phyloP scores from a whole-genome alignment of 2,888 invertebrate genomes.

The Dryomyza anilis region DNA sequence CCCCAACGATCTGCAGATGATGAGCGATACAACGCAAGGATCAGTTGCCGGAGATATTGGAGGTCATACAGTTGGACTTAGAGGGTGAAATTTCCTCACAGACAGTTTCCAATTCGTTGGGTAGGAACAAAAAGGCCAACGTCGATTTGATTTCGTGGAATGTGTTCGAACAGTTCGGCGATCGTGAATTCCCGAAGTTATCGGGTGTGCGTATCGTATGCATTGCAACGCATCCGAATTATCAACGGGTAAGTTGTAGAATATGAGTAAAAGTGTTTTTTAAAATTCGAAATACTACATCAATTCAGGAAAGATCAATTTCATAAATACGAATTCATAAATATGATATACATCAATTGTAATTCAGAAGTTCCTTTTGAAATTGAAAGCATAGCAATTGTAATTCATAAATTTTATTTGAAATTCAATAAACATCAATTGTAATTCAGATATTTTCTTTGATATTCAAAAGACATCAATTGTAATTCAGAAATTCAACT shows the following conservation, averaged over 20 bases:
- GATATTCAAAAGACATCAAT: too few relatives aligned
- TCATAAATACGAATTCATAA: too few relatives aligned
- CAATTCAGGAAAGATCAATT: too few relatives aligned
- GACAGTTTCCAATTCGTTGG: constrained; percentile 78
- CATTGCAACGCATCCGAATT: constrained; percentile 98
- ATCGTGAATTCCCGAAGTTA: constrained; percentile 89
- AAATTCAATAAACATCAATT: too few relatives aligned
- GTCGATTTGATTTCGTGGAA: constrained; percentile 99
- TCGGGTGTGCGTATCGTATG: constrained; percentile 91
- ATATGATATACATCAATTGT: too few relatives aligned
- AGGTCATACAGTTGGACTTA: constrained; percentile 83
- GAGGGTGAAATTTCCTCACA: constrained; percentile 73
- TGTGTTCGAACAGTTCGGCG: constrained; percentile 93
- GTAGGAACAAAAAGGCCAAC: constrained; percentile 86
- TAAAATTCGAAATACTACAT: too few relatives aligned
- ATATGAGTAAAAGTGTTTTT: too few relatives aligned
- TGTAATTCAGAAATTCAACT: too few relatives aligned
- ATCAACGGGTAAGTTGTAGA: constrained; percentile 73
- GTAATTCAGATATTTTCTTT: too few relatives aligned
- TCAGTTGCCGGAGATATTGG: constrained; percentile 89
- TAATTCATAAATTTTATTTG: too few relatives aligned
- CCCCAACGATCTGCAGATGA: constrained; percentile 97
- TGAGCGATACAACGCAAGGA: constrained; percentile 83
- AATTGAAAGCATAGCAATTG: too few relatives aligned
- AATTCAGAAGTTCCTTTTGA: too few relatives aligned